Base-by-base conservation (phyloP, 2,888 invertebrate genomes). In the Polylopha cassiicola region DNA sequence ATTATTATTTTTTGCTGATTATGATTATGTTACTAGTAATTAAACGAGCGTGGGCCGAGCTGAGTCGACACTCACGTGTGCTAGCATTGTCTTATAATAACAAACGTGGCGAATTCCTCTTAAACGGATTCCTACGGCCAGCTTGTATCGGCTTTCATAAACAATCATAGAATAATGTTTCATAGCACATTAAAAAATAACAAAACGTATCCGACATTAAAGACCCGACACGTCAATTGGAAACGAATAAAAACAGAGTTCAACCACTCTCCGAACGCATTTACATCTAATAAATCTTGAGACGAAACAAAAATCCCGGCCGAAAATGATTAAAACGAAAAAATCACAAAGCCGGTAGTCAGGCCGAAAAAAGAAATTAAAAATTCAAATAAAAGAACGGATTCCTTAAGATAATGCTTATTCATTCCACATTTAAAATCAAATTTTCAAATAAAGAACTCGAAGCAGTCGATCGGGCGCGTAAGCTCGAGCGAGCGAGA, bases 381-480 rank as follows among this genome's bases (percentile, higher is more conserved):
- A 77, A 78, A 79, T 77, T 74, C 73, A 79, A 80, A 80, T 80
- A 81, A 80, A 81, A 76, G 78, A 81, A 76, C 71, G 73, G 75
- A 80, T 80, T 80, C 77, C 78, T 61, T 78, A 77, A 80, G 79
- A 84, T 81, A 82, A 84, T 84, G 85, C 85, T 82, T 85, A 82
- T 81, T 85, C 85, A 85, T 85, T 80, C 84, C 80, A 84, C 74
- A 81, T 85, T 84, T 82, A 84, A 85, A 85, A 84, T 81, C 80
- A 80, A 84, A 80, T 82, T 85, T 84, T 81, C 76, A 78, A 81
- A 81, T 84, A 80, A 81, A 81, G 81, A 78, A 74, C 74, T 69
- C 66, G 73, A 66, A 72, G 72, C 76, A 76, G 71, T 64, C 70
- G 79, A 81, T 82, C 73, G 74, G 61, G 67, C 70, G 65, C 64